Evolutionary conservation across 2,888 invertebrate genomes (phyloP).

Genomic region (Spilarctia lutea): DNA sequence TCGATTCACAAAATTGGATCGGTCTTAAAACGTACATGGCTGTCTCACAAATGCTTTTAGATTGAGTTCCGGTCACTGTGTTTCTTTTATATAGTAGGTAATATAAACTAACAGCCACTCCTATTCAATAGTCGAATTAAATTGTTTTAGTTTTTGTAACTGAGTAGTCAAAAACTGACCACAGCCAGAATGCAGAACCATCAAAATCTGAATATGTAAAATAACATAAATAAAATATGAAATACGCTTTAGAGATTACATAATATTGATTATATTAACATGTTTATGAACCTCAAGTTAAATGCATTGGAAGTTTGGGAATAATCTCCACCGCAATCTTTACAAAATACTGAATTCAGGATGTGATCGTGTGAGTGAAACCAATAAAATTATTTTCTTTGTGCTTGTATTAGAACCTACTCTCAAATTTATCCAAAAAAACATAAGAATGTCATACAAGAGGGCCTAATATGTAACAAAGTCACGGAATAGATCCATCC

Average conservation of each 20-base stretch:
- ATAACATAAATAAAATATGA: not conserved
- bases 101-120: not conserved
- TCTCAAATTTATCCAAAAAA: not conserved
- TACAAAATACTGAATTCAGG: not conserved
- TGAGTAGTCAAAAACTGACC: not conserved
- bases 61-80: not conserved
- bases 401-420: not conserved
- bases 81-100: not conserved
- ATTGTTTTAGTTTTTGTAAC: not conserved
- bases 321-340: not conserved
- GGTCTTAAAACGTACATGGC: not conserved
- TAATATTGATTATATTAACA: not conserved
- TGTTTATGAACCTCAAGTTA: not conserved
- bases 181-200: not conserved
- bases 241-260: not conserved
- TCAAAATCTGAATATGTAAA: not conserved
- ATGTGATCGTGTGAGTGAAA: not conserved
- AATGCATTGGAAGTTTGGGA: not conserved
- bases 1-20: not conserved
- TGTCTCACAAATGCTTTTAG: not conserved
- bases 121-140: not conserved
- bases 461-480: constrained; percentile 40
- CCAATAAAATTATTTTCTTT: not conserved
- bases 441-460: constrained; percentile 8
- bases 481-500: constrained; percentile 54